Percentiles rank a stretch among this genome's conserved stretches.
phyloP scores from a whole-genome alignment of 1,140 invertebrate genomes.

The Aphelinus atriplicis region DNA sequence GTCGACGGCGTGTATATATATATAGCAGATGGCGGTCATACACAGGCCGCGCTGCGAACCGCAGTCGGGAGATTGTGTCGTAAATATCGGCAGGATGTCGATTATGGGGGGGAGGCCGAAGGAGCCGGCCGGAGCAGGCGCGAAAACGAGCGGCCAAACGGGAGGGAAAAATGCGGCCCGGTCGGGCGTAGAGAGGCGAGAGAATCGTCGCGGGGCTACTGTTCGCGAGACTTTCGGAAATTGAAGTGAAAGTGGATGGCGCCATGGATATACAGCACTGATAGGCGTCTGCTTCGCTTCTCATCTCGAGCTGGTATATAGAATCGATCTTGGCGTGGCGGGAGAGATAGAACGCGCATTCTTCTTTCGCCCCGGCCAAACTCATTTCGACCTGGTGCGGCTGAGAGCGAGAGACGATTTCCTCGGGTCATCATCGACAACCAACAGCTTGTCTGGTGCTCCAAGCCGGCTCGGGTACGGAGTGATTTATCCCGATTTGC shows the following conservation, averaged over 20 bases:
- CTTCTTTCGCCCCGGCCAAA: neutral
- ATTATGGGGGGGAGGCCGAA: neutral
- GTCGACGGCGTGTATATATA: too few species aligned
- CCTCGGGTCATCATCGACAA: too few species aligned
- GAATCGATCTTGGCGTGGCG: conserved; percentile 14
- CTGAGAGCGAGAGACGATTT: neutral
- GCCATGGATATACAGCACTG: neutral
- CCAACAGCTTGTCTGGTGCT: too few species aligned
- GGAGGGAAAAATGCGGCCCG: neutral
- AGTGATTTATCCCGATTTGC: too few species aligned
- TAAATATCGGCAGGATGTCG: neutral
- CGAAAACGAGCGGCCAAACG: neutral
- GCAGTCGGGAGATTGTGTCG: neutral
- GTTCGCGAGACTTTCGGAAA: conserved; percentile 25
- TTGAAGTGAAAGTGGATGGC: conserved; percentile 33
- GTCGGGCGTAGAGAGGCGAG: neutral
- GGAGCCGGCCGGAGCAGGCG: neutral
- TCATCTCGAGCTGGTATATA: conserved; percentile 7
- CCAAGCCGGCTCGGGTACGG: too few species aligned
- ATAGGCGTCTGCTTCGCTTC: conserved; percentile 10
- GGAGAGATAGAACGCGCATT: neutral
- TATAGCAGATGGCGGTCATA: too few species aligned
- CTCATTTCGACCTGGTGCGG: conserved; percentile 8
- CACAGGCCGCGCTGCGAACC: too few species aligned
- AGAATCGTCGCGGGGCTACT: conserved; percentile 2